Base-by-base conservation (phyloP, 2,797 vertebrate species). In the Bradypus variegatus region DNA sequence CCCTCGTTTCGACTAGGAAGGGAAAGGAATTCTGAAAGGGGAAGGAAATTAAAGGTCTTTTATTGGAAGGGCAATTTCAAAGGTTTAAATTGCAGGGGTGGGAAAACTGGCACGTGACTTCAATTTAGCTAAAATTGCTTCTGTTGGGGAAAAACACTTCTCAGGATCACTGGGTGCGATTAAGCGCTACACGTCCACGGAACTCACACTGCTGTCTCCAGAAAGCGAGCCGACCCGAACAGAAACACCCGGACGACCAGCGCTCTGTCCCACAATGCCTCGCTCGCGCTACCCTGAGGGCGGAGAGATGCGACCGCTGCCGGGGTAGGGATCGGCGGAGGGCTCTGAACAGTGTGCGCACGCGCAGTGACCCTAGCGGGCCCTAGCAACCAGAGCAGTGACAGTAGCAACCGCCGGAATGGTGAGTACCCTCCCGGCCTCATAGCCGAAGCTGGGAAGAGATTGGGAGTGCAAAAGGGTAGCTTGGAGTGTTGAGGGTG, bases 351-450 rank as follows among this genome's bases (percentile, higher is more conserved):
- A 80, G 70, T 48, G 70, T 48, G 95, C 97, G 98, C 97, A 96
- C 89, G 98, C 97, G 97, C 96, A 50, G 50, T 93, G 93, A 92
- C 69, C 93, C 58, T 55, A 38, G 50, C 70, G 96, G 94, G 97
- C 98, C 98, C 95, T 98, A 98, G 98, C 98, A 98, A 98, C 98
- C 97, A 86, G 94, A 94, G 95, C 96, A 95, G 96, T 95, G 96
- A 97, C 96, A 29, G 94, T 97, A 97, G 97, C 97, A 97, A 97
- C 97, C 94, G 93, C 94, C 95, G 96, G 96, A 95, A 98, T 98
- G 98, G 98, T 98, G 95, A 97, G 98, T 97, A 70, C 70, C 75
- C 23, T 92, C 45, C 27, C 48, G 62, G 95, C 84, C 92, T 84
- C 15, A 12, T 11, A 70, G 77, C 77, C 64, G 6, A 70, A 79